Conservation (phyloP, 2,888 invertebrate genomes). For the Saturnia japonica region DNA sequence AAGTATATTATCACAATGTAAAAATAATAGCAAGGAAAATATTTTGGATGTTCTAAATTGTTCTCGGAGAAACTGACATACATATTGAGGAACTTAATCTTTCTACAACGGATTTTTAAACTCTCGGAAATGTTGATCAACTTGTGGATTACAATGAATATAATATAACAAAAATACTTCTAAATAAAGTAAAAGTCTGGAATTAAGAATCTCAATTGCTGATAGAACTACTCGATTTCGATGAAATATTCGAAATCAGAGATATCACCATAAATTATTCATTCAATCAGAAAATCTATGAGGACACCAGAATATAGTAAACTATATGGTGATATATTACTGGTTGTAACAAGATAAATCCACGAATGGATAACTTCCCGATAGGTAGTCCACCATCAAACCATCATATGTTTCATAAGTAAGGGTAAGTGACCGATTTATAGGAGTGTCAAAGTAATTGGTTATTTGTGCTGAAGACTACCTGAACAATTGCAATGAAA, state of each 20-base stretch:
- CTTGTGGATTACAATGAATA: background rate
- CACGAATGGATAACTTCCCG: conserved; percentile 56
- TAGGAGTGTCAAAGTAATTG: conserved; percentile 73
- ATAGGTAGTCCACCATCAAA: conserved; percentile 64
- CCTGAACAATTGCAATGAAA: conserved; percentile 44
- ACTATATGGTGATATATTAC: background rate
- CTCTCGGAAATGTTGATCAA: background rate
- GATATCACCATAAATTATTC: background rate
- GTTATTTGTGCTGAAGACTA: conserved; percentile 62
- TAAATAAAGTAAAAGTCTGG: background rate
- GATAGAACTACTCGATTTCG: background rate
- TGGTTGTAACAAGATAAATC: conserved; percentile 45
- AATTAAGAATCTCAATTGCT: background rate
- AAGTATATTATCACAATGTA: background rate
- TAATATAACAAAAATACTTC: background rate
- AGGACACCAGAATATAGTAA: background rate
- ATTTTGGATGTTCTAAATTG: background rate
- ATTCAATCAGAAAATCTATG: background rate
- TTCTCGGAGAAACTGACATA: background rate
- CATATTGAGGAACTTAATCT: background rate
- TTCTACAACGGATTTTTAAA: background rate
- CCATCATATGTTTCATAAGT: conserved; percentile 54
- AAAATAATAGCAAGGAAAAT: background rate
- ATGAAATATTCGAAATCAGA: background rate
- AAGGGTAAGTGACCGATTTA: conserved; percentile 71